phyloP scores from a whole-genome alignment of 2,797 vertebrate species.

The Parambassis ranga region DNA sequence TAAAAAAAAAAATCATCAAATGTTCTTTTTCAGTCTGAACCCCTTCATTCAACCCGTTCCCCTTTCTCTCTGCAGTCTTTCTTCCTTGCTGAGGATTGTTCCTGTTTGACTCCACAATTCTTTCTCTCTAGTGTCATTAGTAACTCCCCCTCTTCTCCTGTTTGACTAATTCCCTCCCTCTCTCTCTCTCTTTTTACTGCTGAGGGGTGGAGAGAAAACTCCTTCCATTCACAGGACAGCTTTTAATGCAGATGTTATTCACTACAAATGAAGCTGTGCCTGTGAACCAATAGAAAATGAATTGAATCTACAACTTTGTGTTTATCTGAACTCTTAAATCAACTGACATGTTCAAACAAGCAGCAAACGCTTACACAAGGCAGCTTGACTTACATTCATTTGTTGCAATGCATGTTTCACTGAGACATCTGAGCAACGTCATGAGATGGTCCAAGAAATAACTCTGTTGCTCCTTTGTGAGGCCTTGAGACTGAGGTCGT shows the following conservation, averaged over 20 bases:
- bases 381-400: too few relatives aligned
- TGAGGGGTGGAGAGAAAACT: constrained; percentile 40
- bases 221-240: not conserved
- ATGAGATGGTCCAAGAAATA: too few relatives aligned
- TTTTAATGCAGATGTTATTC: not conserved
- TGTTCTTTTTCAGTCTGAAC: not conserved
- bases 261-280: too few relatives aligned
- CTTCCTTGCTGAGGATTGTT: constrained; percentile 12
- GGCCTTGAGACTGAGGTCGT: too few relatives aligned
- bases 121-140: constrained; percentile 37
- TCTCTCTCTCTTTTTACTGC: not conserved
- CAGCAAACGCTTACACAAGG: too few relatives aligned
- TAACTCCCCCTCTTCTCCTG: constrained; percentile 30
- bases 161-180: constrained; percentile 69
- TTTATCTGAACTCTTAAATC: too few relatives aligned
- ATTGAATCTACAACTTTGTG: too few relatives aligned
- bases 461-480: too few relatives aligned
- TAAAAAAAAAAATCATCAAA: not conserved
- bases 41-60: not conserved
- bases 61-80: not conserved
- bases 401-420: too few relatives aligned
- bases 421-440: too few relatives aligned
- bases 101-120: constrained; percentile 1
- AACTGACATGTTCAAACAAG: too few relatives aligned
- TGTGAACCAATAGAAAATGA: too few relatives aligned